Evolutionary conservation across 1,140 invertebrate genomes (phyloP), one percentile per base, ranked within the genome.

Genomic region (Adelges cooleyi): DNA sequence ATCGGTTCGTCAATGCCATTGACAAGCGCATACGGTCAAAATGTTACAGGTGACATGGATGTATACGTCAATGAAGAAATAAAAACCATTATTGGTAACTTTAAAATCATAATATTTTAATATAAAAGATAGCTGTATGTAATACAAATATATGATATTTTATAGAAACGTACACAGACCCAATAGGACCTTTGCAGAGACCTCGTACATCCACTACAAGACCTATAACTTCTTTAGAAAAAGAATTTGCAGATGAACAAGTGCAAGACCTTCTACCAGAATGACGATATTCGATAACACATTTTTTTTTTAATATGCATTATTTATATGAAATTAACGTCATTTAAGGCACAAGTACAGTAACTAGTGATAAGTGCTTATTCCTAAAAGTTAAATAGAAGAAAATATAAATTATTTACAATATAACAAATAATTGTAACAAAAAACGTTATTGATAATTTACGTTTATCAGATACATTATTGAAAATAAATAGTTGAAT

Each of bases 201-300:
- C 90, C 90, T 2, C 86, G 86, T 74, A 93, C 90, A 15, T 85
- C 83, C 36, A 78, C 77, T 29, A 79, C 80, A 33, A 69, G 67
- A 25, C 52, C 68, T 17, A 70, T 71, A 38, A 81, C 80, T 72
- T 78, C 79, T 59, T 71, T 78, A 29, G 86, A 87, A 56, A 87
- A 90, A 65, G 86, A 89, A 68, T 90, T 91, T 76, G 86, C 79
- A 40, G 84, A 89, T 73, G 86, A 88, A 74, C 84, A 89, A 74
- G 77, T 91, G 18, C 86, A 86, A 8, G 86, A 89, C 69, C 89
- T 90, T 73, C 75, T 92, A 40, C 56, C 56, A n/a, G 56, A 62
- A 48, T 62, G 46, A 22, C 44, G 27, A 46, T 33, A 33, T n/a
- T n/a, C n/a, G n/a, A n/a, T n/a, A n/a, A n/a, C n/a, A n/a, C n/a